Evolutionary conservation across 2,888 invertebrate genomes (phyloP), one percentile per base, ranked within the genome.

Genomic region (Idaea aversata): DNA sequence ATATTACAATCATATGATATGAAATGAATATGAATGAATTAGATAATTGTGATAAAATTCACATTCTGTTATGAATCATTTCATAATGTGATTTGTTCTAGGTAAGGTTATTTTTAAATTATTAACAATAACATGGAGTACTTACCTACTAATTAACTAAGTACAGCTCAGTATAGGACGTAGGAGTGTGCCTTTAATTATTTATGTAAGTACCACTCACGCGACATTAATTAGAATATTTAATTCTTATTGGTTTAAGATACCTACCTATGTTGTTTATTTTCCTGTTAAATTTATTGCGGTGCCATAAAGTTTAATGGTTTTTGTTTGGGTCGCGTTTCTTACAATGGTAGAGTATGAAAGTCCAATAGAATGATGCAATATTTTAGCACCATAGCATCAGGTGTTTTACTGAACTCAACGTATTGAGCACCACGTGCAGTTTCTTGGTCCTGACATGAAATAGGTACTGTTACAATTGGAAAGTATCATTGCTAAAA

Each of bases 391-490:
- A 47, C 47, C 47, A 34, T 34, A 34, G 36, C 34, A 35, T 61
- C 58, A 63, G 57, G 59, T 34, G 35, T 62, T 67, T 62, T 34
- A 38, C 60, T 59, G 63, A 66, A 60, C 64, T 66, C 66, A 66
- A 66, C 64, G 13, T 47, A 47, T 47, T 47, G 47, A 13, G 47
- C 47, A 47, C 47, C 47, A 10, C 47, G 47, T 47, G 10, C 13
- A 47, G 47, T 47, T 47, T 47, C 47, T 47, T 13, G 47, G 47
- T 47, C 47, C 4, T 47, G 47, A 47, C 13, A 47, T 47, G 5
- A 47, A 47, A 47, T 47, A n/a, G n/a, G n/a, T n/a, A 47, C 47
- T 47, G 47, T 35, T 13, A 13, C 61, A 59, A 61, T 38, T 69
- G 63, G 38, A 61, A 62, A 61, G 60, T 59, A 61, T 65, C 64